Evolutionary conservation across 2,888 invertebrate species (phyloP), one percentile per base, ranked within the genome.

Genomic region (Drosophila maculinotata): DNA sequence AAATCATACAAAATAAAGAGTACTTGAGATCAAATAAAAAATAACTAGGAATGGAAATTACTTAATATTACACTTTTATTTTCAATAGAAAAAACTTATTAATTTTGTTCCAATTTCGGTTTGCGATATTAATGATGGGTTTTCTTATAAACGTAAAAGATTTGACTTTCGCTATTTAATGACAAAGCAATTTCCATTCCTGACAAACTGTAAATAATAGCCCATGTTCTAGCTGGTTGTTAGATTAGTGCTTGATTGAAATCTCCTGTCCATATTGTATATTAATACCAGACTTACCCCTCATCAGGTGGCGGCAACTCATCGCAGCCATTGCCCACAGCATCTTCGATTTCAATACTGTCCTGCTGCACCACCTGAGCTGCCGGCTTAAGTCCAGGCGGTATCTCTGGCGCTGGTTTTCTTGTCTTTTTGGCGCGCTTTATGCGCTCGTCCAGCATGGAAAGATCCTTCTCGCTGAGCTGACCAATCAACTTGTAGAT

Each of bases 371-470:
- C 69, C 28, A 82, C 91, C 4, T 76, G 71, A 2, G 23, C 15
- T 25, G 65, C 25, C 2, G 49, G 41, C 26, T 64, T 64, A 3
- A 49, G 33, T 6, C 25, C 78, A 45, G 92, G 26, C 7, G 93
- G 87, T 89, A 74, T 92, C 90, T 93, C 64, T 80, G 92, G 57
- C 82, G 70, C 70, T 14, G 84, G 88, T 86, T 92, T 88, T 89
- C 94, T 78, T 92, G 93, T 90, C 90, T 96, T 96, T 64, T 95
- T 94, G 1, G 97, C 96, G 23, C 99, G 94, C 90, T 99, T 99
- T 58, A 99, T 98, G 42, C 99, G 94, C 92, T 99, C 99, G 88
- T 99, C 99, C 44, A 99, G 92, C 80, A 99, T 93, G 0, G 97
- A 97, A 88, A 96, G 94, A 89, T 99, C 99, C 92, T 99, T 99